Conservation (phyloP, 2,797 vertebrate genomes). For the Erethizon dorsatum region DNA sequence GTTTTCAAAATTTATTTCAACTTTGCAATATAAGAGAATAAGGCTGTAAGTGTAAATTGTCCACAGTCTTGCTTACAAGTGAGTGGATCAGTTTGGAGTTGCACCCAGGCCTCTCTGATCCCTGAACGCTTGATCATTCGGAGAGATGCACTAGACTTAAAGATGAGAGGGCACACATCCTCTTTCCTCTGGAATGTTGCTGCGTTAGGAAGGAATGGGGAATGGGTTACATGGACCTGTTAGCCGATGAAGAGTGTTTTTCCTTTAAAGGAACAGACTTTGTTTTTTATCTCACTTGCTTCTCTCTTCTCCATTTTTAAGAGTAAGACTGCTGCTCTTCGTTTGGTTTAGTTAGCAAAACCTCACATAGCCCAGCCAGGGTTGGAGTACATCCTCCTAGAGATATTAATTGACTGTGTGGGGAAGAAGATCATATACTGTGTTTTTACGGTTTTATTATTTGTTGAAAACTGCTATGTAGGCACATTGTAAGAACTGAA, state of each 20-base stretch:
- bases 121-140: neutral
- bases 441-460: neutral
- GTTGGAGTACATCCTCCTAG: neutral
- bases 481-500: constrained; percentile 8
- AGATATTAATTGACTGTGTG: neutral
- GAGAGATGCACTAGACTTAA: neutral
- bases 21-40: neutral
- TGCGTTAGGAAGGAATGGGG: neutral
- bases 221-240: neutral
- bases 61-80: neutral
- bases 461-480: neutral
- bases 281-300: neutral
- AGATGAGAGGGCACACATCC: neutral
- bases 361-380: neutral
- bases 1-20: neutral
- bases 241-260: neutral
- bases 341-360: neutral
- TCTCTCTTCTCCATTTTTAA: neutral
- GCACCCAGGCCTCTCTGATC: neutral
- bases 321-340: neutral
- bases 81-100: neutral
- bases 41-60: neutral
- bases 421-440: neutral
- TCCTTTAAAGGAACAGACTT: neutral
- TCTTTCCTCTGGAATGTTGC: neutral